Evolutionary conservation across 2,113 vertebrate species (phyloP).

Genomic region (Protobothrops flavoviridis): DNA sequence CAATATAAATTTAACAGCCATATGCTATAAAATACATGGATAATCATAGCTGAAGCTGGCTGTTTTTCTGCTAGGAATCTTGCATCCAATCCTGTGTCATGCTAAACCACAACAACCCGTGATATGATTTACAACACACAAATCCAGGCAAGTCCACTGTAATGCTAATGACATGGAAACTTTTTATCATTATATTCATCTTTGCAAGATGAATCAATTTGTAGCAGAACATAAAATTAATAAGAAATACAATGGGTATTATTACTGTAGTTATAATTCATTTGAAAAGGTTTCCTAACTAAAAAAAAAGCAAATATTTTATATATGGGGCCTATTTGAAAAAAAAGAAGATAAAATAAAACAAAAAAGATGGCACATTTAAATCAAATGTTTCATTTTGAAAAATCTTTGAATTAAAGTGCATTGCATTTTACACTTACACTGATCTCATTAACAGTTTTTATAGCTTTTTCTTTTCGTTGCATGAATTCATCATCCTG

Average conservation of each 20-base stretch:
- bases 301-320: background rate
- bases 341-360: background rate
- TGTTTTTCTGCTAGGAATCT: background rate
- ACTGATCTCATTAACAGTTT: constrained; percentile 76
- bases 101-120: background rate
- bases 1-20: background rate
- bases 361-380: background rate
- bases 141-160: background rate
- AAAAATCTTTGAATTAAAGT: background rate
- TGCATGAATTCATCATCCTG: constrained; percentile 90
- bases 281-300: background rate
- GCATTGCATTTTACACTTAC: constrained; percentile 73
- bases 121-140: background rate
- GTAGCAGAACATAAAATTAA: background rate
- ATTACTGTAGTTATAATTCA: background rate
- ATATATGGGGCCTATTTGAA: background rate
- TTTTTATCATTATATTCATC: background rate
- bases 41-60: background rate
- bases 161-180: background rate
- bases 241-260: background rate
- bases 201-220: background rate
- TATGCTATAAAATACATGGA: background rate
- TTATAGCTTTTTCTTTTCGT: constrained; percentile 82
- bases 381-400: background rate
- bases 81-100: background rate